Conservation (phyloP, 2,888 invertebrate genomes). For the Tromatobia lineatoria region DNA sequence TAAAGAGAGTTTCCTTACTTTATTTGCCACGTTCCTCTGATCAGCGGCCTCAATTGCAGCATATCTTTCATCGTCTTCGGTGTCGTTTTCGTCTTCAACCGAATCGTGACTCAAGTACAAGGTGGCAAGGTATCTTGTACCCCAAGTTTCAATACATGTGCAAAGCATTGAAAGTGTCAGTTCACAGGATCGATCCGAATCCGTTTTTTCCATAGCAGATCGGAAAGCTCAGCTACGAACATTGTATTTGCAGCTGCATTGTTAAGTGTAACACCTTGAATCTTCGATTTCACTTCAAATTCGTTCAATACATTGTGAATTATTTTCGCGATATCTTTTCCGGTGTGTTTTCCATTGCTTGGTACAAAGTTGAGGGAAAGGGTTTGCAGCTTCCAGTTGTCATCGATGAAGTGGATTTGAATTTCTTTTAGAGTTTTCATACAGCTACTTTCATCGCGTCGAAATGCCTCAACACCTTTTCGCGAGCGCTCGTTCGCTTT, state of each 20-base stretch:
- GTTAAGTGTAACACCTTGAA: slow-evolving; percentile 46
- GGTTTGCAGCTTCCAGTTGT: slow-evolving; percentile 61
- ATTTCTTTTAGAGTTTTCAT: slow-evolving; percentile 46
- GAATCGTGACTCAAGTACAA: too few relatives aligned
- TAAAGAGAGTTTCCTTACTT: too few relatives aligned
- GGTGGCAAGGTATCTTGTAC: slow-evolving; percentile 56
- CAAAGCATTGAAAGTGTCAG: slow-evolving; percentile 42
- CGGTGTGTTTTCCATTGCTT: slow-evolving; percentile 50
- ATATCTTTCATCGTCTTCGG: too few relatives aligned
- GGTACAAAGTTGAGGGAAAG: slow-evolving; percentile 62
- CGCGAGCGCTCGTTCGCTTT: slow-evolving; percentile 43
- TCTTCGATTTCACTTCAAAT: slow-evolving; percentile 31
- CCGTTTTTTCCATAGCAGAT: slow-evolving; percentile 12
- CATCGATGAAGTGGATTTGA: slow-evolving; percentile 62
- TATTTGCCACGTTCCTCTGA: too few relatives aligned
- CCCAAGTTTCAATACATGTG: slow-evolving; percentile 52
- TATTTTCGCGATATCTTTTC: slow-evolving; percentile 54
- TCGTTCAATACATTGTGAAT: slow-evolving; percentile 30
- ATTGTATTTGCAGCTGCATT: slow-evolving; percentile 46
- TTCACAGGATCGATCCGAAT: slow-evolving; percentile 24
- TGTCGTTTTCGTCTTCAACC: too few relatives aligned
- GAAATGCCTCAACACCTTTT: slow-evolving; percentile 51
- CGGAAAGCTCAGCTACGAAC: slow-evolving; percentile 37
- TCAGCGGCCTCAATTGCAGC: too few relatives aligned
- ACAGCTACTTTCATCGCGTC: slow-evolving; percentile 54